A percentile compares a stretch with the other conserved stretches of the same genome.
phyloP scores from a whole-genome alignment of 2,113 vertebrate genomes.

The Sylvilagus bachmani region DNA sequence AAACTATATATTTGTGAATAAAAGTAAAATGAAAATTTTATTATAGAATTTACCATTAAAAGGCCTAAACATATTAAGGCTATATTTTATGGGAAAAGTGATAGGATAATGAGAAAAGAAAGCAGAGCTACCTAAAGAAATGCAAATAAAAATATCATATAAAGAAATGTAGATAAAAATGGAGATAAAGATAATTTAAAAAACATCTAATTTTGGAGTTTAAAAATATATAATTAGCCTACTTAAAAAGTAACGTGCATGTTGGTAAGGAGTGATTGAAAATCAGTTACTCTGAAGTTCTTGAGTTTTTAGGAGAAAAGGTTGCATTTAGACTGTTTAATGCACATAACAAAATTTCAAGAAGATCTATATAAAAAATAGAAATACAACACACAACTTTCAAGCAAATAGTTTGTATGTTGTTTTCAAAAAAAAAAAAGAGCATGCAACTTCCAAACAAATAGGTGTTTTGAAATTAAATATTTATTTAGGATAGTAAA shows the following conservation, averaged over 20 bases:
- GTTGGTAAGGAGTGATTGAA: not conserved
- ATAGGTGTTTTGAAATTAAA: not conserved
- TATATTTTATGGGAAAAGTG: not conserved
- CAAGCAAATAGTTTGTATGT: not conserved
- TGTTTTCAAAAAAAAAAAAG: not conserved
- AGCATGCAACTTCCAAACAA: not conserved
- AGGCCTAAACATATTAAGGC: not conserved
- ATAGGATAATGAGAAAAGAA: not conserved
- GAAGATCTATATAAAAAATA: not conserved
- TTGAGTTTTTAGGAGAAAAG: conserved; percentile 1
- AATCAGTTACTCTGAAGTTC: not conserved
- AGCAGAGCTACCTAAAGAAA: not conserved
- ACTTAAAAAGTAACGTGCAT: not conserved
- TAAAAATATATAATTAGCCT: too few relatives aligned
- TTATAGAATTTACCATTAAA: not conserved
- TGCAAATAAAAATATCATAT: not conserved
- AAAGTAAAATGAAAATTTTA: conserved; percentile 23
- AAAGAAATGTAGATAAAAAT: too few relatives aligned
- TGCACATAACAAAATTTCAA: not conserved
- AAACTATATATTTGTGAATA: conserved; percentile 14
- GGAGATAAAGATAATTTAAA: too few relatives aligned
- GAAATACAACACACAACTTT: not conserved
- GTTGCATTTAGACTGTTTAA: conserved; percentile 15
- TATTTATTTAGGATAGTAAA: not conserved
- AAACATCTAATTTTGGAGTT: too few relatives aligned